Conservation (phyloP, 2,888 invertebrate genomes). For the Cinara cedri region DNA sequence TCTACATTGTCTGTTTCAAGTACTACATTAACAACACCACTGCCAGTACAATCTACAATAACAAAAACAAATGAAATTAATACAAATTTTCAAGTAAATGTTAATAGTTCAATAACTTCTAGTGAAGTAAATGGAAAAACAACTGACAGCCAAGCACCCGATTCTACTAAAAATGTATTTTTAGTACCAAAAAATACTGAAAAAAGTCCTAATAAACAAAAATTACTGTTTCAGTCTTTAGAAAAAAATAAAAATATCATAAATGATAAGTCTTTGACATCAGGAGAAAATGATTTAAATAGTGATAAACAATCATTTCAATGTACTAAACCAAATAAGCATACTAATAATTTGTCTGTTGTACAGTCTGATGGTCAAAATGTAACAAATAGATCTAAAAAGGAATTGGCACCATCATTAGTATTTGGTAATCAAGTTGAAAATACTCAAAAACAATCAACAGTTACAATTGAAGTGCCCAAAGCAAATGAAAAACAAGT, state of each 20-base stretch:
- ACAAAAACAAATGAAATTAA: constrained; percentile 6
- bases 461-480: neutral
- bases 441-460: constrained; percentile 5
- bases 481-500: neutral
- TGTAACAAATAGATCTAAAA: neutral
- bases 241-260: neutral
- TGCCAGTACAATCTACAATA: constrained; percentile 21
- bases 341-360: neutral
- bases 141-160: neutral
- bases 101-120: neutral
- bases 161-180: neutral
- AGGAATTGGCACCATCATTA: neutral
- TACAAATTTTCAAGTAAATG: constrained; percentile 1
- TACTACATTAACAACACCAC: neutral
- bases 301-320: neutral
- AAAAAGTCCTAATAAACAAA: neutral
- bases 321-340: constrained; percentile 5
- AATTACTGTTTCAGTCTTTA: neutral
- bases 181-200: neutral
- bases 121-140: neutral
- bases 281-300: neutral
- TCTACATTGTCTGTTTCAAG: constrained; percentile 12
- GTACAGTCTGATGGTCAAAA: neutral
- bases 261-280: neutral
- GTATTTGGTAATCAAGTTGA: constrained; percentile 16